Percentiles rank a stretch among this genome's conserved stretches.
Evolutionary conservation across 2,888 invertebrate species (phyloP).

Genomic region (Hemistola chrysoprasaria): DNA sequence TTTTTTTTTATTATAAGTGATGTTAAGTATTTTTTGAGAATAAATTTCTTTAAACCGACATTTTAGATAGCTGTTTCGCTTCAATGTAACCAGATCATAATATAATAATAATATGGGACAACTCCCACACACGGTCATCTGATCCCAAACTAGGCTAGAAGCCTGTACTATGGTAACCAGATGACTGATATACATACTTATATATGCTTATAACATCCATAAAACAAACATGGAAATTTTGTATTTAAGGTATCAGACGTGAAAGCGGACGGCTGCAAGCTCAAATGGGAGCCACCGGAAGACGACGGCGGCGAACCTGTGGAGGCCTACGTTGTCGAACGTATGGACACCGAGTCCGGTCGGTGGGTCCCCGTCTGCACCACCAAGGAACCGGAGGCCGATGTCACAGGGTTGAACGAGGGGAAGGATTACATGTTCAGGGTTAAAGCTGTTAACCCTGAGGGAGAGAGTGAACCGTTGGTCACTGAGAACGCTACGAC

Average conservation of each 20-base stretch:
- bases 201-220: too few species aligned
- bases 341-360: constrained; percentile 96
- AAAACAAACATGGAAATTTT: background rate
- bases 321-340: constrained; percentile 96
- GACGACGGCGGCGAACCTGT: constrained; percentile 98
- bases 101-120: too few species aligned
- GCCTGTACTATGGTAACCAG: too few species aligned
- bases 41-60: too few species aligned
- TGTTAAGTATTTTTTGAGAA: too few species aligned
- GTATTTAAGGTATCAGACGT: constrained; percentile 86
- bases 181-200: too few species aligned
- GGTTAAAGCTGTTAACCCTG: constrained; percentile 97
- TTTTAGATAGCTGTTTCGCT: too few species aligned
- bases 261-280: constrained; percentile 94
- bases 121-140: too few species aligned
- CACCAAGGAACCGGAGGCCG: constrained; percentile 87
- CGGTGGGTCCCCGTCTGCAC: constrained; percentile 96
- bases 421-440: constrained; percentile 99
- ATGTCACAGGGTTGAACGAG: constrained; percentile 95
- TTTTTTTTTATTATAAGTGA: too few species aligned
- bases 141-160: too few species aligned
- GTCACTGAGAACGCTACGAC: constrained; percentile 94
- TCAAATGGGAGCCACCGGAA: constrained; percentile 98
- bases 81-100: too few species aligned
- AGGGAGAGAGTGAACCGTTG: constrained; percentile 98